Evolutionary conservation across 2,888 invertebrate genomes (phyloP), one percentile per base, ranked within the genome.

Genomic region (Palloptera scutellata): DNA sequence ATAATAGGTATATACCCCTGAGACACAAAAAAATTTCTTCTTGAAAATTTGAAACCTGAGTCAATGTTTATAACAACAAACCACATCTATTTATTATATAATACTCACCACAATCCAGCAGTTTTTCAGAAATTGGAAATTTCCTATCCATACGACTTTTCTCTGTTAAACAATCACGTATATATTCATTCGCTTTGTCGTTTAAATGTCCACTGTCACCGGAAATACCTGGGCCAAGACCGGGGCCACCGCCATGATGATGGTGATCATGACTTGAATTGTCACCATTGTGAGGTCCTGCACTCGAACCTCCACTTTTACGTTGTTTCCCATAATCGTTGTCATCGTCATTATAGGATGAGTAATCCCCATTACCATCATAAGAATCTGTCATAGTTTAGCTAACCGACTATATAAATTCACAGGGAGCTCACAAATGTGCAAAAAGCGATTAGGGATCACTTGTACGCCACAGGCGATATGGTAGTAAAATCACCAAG

Each of bases 121-220:
- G 87, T 73, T 90, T 88, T 41, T 88, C 86, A 9, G 91, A 89
- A 75, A 91, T 88, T 17, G 92, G 91, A 83, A 89, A 91, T 80
- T 91, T 91, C 61, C 88, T 86, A 73, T 88, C 91, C 73, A 92
- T 86, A 73, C 88, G 88, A 68, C 89, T 87, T 82, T 91, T 91
- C 79, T 92, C 92, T 60, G 89, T 88, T 69, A 93, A 81, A 67
- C 93, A 86, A 79, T 92, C 92, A 20, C 90, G 87, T 80, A 93
- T 89, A 79, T 93, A 93, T 85, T 93, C 93, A 65, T 88, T 91
- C 81, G 91, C 91, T 86, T 92, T 92, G 81, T 91, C 91, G 74
- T 89, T 88, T 68, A 90, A 72, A 69, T 82, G 85, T 78, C 88
- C 88, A 20, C 69, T 71, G 57, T 64, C 66, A 54, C 61, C 63